These are phyloP conservation scores for Volucella inflata DNA, from an alignment of 2,888 invertebrate genomes.

Conservation along the genomic window DNA sequence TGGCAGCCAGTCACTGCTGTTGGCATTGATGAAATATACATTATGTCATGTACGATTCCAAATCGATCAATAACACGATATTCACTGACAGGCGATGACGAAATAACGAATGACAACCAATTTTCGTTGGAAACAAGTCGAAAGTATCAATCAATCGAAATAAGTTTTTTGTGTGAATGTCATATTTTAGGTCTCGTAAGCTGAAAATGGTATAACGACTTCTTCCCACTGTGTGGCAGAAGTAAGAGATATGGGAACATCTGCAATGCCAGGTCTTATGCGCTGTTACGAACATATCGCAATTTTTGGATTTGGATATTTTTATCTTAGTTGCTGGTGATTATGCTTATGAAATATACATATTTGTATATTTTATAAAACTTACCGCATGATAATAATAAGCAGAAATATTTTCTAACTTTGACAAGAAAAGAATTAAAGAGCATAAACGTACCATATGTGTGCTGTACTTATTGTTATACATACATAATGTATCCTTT, in stretches of 20 bases:
- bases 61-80: constrained; percentile 61
- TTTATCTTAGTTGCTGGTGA: too few relatives aligned
- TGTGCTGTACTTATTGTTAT: too few relatives aligned
- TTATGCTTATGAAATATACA: too few relatives aligned
- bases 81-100: constrained; percentile 55
- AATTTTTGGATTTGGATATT: too few relatives aligned
- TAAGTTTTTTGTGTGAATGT: constrained; percentile 28
- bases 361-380: too few relatives aligned
- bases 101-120: constrained; percentile 62
- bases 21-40: constrained; percentile 59
- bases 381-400: too few relatives aligned
- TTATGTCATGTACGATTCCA: constrained; percentile 60
- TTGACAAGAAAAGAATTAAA: too few relatives aligned
- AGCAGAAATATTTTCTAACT: too few relatives aligned
- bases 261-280: background rate
- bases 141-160: constrained; percentile 53
- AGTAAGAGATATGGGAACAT: background rate
- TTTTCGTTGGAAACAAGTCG: constrained; percentile 40
- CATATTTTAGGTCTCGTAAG: constrained; percentile 38
- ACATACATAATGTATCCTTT: too few relatives aligned
- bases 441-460: too few relatives aligned
- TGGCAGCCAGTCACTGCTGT: constrained; percentile 14
- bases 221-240: constrained; percentile 13
- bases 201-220: constrained; percentile 19
- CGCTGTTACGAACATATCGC: too few relatives aligned